A percentile compares a stretch with the other conserved stretches of the same genome.
These are phyloP conservation scores for Fistularia tabacaria DNA, from an alignment of 2,797 vertebrate species.

Conservation along the genomic window DNA sequence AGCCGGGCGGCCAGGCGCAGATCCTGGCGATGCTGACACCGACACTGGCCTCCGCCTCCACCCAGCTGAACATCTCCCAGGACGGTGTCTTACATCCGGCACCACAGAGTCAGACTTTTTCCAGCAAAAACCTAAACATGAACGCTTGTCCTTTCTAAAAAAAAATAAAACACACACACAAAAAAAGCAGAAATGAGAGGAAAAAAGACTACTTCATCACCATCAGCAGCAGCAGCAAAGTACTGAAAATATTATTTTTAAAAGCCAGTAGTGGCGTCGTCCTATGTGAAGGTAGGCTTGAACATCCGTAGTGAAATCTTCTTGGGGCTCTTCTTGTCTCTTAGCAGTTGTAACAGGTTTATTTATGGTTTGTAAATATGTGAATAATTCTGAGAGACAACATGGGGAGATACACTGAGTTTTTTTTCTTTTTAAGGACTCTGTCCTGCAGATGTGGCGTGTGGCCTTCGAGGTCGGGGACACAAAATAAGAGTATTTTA, in stretches of 20 bases:
- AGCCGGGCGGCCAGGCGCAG: constrained; percentile 82
- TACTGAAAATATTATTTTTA: constrained; percentile 33
- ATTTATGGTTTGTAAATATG: constrained; percentile 86
- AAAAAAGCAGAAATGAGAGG: constrained; percentile 7
- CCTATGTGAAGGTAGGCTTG: constrained; percentile 84
- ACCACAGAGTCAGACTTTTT: constrained; percentile 82
- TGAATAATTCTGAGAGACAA: constrained; percentile 56
- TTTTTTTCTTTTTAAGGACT: constrained; percentile 16
- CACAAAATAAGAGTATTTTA: constrained; percentile 44
- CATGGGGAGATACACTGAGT: constrained; percentile 17
- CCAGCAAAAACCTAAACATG: constrained; percentile 85
- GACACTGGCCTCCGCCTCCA: constrained; percentile 84
- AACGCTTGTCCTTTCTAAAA: constrained; percentile 89
- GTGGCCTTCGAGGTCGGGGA: constrained; percentile 37
- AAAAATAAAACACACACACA: constrained; percentile 38
- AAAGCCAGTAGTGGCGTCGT: constrained; percentile 58
- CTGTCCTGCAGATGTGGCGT: constrained; percentile 44
- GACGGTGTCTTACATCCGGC: constrained; percentile 77
- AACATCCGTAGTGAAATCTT: constrained; percentile 67
- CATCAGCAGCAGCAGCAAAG: too few species aligned
- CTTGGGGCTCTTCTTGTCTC: constrained; percentile 40
- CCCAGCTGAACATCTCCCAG: constrained; percentile 86
- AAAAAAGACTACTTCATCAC: too few species aligned
- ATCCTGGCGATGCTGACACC: constrained; percentile 93
- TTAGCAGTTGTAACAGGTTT: constrained; percentile 47